Conservation (phyloP, 2,113 vertebrate genomes). For the Sinocyclocheilus grahami region DNA sequence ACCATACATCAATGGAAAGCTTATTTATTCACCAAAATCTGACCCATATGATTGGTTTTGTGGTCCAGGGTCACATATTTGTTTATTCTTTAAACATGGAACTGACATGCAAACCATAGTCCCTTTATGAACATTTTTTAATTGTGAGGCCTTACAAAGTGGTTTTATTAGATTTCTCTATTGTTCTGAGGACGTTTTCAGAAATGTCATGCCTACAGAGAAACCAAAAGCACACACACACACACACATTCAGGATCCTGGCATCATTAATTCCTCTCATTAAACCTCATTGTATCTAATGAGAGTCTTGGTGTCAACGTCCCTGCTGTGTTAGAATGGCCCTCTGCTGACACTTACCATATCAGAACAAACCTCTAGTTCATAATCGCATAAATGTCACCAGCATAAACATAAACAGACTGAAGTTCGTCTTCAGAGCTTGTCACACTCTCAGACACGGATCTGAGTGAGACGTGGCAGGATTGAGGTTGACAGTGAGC, state of each 20-base stretch:
- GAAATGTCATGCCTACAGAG: background rate
- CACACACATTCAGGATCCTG: background rate
- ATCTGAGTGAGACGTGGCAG: constrained; percentile 2
- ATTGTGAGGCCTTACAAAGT: too few species aligned
- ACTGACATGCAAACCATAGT: too few species aligned
- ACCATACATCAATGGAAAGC: too few species aligned
- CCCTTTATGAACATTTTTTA: too few species aligned
- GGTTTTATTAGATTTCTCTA: background rate
- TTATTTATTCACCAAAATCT: too few species aligned
- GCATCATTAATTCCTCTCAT: constrained; percentile 43
- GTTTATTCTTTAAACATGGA: too few species aligned
- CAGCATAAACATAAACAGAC: background rate
- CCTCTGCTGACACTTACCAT: constrained; percentile 18
- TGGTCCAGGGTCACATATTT: too few species aligned
- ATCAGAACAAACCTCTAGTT: constrained; percentile 13
- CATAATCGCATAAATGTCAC: constrained; percentile 9
- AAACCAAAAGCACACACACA: constrained; percentile 26
- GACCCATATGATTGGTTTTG: too few species aligned
- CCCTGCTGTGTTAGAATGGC: constrained; percentile 24
- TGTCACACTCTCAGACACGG: constrained; percentile 3
- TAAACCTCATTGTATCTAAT: constrained; percentile 38
- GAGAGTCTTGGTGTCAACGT: constrained; percentile 25
- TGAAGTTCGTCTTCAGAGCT: background rate
- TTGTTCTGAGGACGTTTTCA: background rate
- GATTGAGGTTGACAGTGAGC: constrained; percentile 40